Evolutionary conservation across 2,888 invertebrate species (phyloP).

Genomic region (Dynastes tityus): DNA sequence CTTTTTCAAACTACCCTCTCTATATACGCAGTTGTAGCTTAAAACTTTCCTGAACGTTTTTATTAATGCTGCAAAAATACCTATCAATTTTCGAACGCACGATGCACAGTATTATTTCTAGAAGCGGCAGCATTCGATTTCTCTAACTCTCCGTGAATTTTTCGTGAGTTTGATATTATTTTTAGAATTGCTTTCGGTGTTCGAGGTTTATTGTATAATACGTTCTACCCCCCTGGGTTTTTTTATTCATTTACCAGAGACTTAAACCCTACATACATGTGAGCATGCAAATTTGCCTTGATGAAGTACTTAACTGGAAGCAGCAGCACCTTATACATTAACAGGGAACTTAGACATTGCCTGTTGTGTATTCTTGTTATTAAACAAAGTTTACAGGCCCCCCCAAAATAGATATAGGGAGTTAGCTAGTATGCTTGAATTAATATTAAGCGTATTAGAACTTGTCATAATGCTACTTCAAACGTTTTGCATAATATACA

Average conservation of each 20-base stretch:
- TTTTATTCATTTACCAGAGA: neutral
- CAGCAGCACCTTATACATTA: conserved; percentile 3
- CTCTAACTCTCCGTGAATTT: neutral
- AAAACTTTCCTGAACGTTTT: conserved; percentile 7
- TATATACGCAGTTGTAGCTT: conserved; percentile 1
- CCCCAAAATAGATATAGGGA: conserved; percentile 26
- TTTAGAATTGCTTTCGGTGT: too few species aligned
- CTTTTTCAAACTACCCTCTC: conserved; percentile 19
- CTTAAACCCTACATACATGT: conserved; percentile 3
- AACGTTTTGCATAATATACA: too few species aligned
- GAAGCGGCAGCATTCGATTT: conserved; percentile 25
- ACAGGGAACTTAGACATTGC: conserved; percentile 10
- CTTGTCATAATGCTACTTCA: too few species aligned
- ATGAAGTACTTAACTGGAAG: conserved; percentile 23
- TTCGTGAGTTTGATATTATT: too few species aligned
- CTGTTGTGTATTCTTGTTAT: conserved; percentile 1
- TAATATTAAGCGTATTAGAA: neutral
- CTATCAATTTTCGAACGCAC: conserved; percentile 43
- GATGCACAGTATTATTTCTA: conserved; percentile 40
- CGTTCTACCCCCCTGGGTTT: too few species aligned
- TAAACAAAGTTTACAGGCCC: neutral
- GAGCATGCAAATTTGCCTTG: conserved; percentile 14
- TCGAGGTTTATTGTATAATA: too few species aligned
- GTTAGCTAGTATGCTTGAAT: neutral
- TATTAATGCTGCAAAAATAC: conserved; percentile 49